Evolutionary conservation across 2,888 invertebrate genomes (phyloP).

Genomic region (Balanococcus diminutus): DNA sequence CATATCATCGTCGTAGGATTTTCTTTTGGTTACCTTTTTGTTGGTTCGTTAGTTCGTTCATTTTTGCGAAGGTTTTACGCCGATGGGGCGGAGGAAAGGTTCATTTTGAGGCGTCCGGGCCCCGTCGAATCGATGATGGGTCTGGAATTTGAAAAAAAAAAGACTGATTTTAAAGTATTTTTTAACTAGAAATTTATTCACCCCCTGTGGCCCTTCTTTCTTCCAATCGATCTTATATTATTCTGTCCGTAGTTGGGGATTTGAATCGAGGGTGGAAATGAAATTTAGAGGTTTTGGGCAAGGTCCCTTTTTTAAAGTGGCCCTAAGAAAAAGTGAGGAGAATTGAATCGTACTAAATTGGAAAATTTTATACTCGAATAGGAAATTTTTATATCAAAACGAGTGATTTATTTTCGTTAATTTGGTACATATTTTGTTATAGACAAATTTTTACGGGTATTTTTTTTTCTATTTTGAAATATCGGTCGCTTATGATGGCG

Average conservation of each 20-base stretch:
- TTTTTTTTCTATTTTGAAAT: not conserved
- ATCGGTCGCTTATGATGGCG: not conserved
- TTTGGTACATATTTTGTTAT: not conserved
- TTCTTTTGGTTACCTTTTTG: not conserved
- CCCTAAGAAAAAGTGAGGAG: too few species aligned
- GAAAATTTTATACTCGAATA: not conserved
- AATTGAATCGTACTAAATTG: not conserved
- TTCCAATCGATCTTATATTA: not conserved
- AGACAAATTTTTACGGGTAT: conserved; percentile 1
- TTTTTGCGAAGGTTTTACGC: too few species aligned
- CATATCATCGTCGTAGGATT: too few species aligned
- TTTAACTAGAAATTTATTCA: conserved; percentile 16
- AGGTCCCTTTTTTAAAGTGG: too few species aligned
- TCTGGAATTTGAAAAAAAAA: not conserved
- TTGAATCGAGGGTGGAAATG: not conserved
- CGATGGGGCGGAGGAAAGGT: too few species aligned
- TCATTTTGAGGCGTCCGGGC: too few species aligned
- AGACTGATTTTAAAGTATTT: conserved; percentile 26
- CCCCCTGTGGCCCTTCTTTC: not conserved
- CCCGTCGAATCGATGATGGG: not conserved
- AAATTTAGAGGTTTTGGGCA: not conserved
- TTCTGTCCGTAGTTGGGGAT: not conserved
- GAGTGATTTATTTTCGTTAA: not conserved
- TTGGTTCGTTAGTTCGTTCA: not conserved
- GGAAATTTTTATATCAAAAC: not conserved